Percentiles rank a stretch among this genome's conserved stretches.
Evolutionary conservation across 2,113 vertebrate genomes (phyloP).

Genomic region (Campylomormyrus tamandua): DNA sequence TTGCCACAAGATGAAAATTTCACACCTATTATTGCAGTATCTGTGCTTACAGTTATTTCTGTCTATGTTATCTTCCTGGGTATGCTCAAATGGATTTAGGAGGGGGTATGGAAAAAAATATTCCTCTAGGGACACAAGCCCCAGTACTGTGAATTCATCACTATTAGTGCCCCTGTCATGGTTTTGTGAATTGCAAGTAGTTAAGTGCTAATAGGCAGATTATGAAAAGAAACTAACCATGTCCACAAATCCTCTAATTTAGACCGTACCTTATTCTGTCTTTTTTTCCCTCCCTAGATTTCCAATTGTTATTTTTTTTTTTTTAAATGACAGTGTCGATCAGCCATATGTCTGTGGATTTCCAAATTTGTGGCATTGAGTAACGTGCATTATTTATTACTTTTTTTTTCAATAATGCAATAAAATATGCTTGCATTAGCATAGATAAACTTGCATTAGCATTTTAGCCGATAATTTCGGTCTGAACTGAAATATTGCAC

Average conservation of each 20-base stretch:
- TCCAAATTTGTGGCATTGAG: slow-evolving; percentile 58
- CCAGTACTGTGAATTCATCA: slow-evolving; percentile 57
- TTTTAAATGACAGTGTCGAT: not conserved
- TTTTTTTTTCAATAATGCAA: slow-evolving; percentile 60
- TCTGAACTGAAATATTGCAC: slow-evolving; percentile 37
- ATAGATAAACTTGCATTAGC: slow-evolving; percentile 63
- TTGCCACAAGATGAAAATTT: slow-evolving; percentile 42
- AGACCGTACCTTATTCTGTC: slow-evolving; percentile 52
- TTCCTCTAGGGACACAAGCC: slow-evolving; percentile 50
- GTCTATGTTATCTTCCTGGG: slow-evolving; percentile 32
- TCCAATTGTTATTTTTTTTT: slow-evolving; percentile 46
- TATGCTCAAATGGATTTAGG: slow-evolving; percentile 38
- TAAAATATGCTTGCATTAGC: slow-evolving; percentile 64
- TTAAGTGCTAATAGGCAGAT: slow-evolving; percentile 71
- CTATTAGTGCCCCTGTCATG: slow-evolving; percentile 61
- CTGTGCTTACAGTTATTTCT: slow-evolving; percentile 34
- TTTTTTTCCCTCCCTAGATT: slow-evolving; percentile 39
- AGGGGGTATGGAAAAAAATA: slow-evolving; percentile 37
- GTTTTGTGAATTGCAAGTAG: slow-evolving; percentile 64
- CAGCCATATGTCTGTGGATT: slow-evolving; percentile 47
- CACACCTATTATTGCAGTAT: slow-evolving; percentile 48
- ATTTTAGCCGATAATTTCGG: slow-evolving; percentile 62
- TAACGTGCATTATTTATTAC: slow-evolving; percentile 63
- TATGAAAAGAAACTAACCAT: slow-evolving; percentile 68
- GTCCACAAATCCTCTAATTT: slow-evolving; percentile 66